A percentile compares a stretch with the other conserved stretches of the same genome.
Evolutionary conservation across 2,113 vertebrate species (phyloP).

Genomic region (Sorex fumeus): DNA sequence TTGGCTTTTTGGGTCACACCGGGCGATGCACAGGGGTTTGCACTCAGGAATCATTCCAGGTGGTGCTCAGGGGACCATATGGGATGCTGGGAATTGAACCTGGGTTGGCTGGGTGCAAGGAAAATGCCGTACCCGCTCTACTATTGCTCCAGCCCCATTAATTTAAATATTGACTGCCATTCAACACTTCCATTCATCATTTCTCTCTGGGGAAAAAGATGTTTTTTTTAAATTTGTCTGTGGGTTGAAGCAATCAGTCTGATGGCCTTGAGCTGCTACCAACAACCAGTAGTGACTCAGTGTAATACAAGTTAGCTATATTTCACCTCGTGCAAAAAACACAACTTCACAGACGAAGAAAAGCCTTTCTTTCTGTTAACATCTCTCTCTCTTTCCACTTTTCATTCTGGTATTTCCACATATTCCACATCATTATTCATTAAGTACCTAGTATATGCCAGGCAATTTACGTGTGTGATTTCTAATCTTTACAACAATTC

Average conservation of each 20-base stretch:
- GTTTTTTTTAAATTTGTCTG: background rate
- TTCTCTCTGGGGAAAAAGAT: conserved; percentile 16
- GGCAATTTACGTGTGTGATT: background rate
- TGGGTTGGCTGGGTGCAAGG: too few species aligned
- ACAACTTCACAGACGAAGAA: background rate
- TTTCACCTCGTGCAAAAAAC: background rate
- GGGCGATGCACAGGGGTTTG: too few species aligned
- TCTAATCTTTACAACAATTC: conserved; percentile 15
- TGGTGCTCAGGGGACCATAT: too few species aligned
- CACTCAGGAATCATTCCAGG: too few species aligned
- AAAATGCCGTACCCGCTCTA: too few species aligned
- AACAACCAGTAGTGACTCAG: background rate
- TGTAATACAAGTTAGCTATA: background rate
- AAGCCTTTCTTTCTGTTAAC: conserved; percentile 9
- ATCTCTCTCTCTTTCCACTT: conserved; percentile 1
- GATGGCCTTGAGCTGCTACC: background rate
- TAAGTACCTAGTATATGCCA: background rate
- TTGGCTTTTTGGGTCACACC: too few species aligned
- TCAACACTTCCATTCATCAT: conserved; percentile 5
- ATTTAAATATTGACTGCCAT: conserved; percentile 65
- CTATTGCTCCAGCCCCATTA: too few species aligned
- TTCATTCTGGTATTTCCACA: background rate
- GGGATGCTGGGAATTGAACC: too few species aligned
- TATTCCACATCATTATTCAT: background rate
- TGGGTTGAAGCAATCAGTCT: conserved; percentile 4